Percentiles rank a stretch among this genome's conserved stretches.
phyloP scores from a whole-genome alignment of 2,113 vertebrate species.

The Solenodon paradoxus region DNA sequence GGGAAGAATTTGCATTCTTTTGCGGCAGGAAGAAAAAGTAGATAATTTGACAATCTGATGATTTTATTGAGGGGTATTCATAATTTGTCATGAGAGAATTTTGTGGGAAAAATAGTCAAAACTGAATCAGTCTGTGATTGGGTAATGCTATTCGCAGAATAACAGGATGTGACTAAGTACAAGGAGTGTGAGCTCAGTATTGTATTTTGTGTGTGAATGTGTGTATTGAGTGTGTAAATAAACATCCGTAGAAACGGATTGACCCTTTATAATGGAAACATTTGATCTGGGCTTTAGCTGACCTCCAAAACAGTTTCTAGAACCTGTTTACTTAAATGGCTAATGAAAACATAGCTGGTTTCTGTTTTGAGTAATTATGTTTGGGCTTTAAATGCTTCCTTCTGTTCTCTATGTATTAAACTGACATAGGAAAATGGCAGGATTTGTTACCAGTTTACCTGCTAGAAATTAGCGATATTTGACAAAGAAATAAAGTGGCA shows the following conservation, averaged over 20 bases:
- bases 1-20: not conserved
- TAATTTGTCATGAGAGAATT: not conserved
- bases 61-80: not conserved
- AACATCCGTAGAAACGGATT: not conserved
- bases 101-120: not conserved
- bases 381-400: constrained; percentile 23
- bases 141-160: not conserved
- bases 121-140: not conserved
- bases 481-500: constrained; percentile 19
- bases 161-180: not conserved
- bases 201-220: not conserved
- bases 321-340: not conserved
- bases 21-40: not conserved
- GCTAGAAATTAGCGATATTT: constrained; percentile 48
- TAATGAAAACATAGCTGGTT: not conserved
- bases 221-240: not conserved
- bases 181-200: not conserved
- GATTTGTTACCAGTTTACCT: not conserved
- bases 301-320: not conserved
- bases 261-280: not conserved
- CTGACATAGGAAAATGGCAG: not conserved
- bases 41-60: not conserved
- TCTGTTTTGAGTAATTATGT: constrained; percentile 27
- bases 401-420: constrained; percentile 51
- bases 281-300: not conserved